A percentile compares a stretch with the other conserved stretches of the same genome.
These are phyloP conservation scores for Chamaetylas fuelleborni DNA, from an alignment of 2,113 vertebrate species.

Conservation along the genomic window DNA sequence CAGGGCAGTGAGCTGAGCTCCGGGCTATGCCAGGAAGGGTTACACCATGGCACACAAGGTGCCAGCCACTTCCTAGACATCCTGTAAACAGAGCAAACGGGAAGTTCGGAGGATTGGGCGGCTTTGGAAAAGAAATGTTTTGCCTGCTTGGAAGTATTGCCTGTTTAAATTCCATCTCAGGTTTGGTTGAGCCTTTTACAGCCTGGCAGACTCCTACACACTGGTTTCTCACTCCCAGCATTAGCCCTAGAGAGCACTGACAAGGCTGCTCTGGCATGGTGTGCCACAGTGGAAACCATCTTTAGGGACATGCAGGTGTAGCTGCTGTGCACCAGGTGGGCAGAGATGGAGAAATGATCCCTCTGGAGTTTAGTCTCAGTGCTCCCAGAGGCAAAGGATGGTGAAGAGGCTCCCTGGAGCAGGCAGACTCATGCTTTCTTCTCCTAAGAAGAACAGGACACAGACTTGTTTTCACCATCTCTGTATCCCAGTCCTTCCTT, in stretches of 20 bases:
- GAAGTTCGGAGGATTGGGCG: not conserved
- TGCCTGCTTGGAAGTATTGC: not conserved
- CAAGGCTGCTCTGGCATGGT: not conserved
- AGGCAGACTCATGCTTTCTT: fast-evolving
- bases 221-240: not conserved
- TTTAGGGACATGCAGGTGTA: not conserved
- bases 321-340: fast-evolving
- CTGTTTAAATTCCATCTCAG: not conserved
- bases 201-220: not conserved
- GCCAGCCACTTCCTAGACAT: slow-evolving; percentile 3
- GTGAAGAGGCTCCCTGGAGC: not conserved
- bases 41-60: not conserved
- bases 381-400: not conserved
- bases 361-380: not conserved
- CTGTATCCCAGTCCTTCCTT: not conserved
- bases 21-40: not conserved
- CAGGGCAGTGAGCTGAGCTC: not conserved
- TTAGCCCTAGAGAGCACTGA: not conserved
- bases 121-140: not conserved
- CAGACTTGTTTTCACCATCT: not conserved
- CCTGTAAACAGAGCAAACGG: not conserved
- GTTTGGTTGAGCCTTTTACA: not conserved
- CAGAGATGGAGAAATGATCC: not conserved
- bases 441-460: not conserved
- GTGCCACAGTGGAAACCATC: not conserved